A percentile compares a stretch with the other conserved stretches of the same genome.
phyloP scores from a whole-genome alignment of 2,888 invertebrate genomes.

The Rhingia rostrata region DNA sequence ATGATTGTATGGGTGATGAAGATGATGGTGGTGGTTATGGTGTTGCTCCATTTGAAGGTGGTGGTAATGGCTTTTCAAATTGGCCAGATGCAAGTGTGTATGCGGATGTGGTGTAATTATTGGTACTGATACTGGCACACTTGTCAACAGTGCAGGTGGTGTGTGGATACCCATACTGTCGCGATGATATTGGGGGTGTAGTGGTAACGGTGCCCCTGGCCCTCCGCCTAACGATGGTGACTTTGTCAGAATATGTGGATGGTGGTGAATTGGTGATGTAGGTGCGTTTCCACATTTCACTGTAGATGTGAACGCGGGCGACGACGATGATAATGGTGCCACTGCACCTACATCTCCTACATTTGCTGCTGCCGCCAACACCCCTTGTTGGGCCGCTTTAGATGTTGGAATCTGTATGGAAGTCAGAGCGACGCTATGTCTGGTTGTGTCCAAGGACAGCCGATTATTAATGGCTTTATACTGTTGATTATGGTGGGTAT shows the following conservation, averaged over 20 bases:
- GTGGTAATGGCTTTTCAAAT: slow-evolving; percentile 72
- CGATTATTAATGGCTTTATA: slow-evolving; percentile 74
- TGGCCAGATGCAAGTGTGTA: slow-evolving; percentile 65
- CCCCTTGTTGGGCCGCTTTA: slow-evolving; percentile 75
- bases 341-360: slow-evolving; percentile 72
- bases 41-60: slow-evolving; percentile 68
- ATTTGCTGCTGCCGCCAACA: slow-evolving; percentile 76
- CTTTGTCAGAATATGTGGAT: slow-evolving; percentile 70
- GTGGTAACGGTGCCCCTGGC: slow-evolving; percentile 74
- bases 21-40: slow-evolving; percentile 70
- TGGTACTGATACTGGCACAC: slow-evolving; percentile 79
- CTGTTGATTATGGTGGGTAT: slow-evolving; percentile 70
- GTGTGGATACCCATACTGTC: slow-evolving; percentile 71
- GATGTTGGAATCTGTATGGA: slow-evolving; percentile 75
- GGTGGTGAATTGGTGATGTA: slow-evolving; percentile 66
- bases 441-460: slow-evolving; percentile 78
- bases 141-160: slow-evolving; percentile 76
- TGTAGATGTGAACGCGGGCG: slow-evolving; percentile 72
- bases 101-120: slow-evolving; percentile 77
- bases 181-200: slow-evolving; percentile 71
- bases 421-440: slow-evolving; percentile 77
- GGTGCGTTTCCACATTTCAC: slow-evolving; percentile 70
- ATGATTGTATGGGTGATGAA: slow-evolving; percentile 75
- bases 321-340: slow-evolving; percentile 76
- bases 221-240: slow-evolving; percentile 60